Base-by-base conservation (phyloP, 2,888 invertebrate genomes). In the Digitonthophagus gazella region DNA sequence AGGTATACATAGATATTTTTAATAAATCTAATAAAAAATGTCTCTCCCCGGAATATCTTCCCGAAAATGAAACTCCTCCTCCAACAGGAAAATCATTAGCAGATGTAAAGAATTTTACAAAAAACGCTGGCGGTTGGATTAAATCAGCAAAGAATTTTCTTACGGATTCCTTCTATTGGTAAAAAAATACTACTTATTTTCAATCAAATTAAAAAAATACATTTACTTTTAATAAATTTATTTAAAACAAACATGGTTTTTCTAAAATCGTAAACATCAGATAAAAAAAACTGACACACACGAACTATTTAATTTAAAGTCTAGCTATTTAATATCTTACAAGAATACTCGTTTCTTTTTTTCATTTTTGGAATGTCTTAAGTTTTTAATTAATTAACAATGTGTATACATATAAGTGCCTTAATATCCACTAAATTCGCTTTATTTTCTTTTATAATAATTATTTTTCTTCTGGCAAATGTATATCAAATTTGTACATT, bases 101-200 rank as follows among this genome's bases (percentile, higher is more conserved):
- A 1, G 44, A 67, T 16, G 69, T 69, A 3, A 65, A 68, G 8
- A 68, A 69, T n/a, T 19, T 72, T 15, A 55, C 71, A 1, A 71
- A 69, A 68, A 72, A 71, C 16, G 73, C 73, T 4, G 70, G 71
- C 2, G 72, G 68, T 19, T 68, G 75, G 67, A 54, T 78, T 0
- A 76, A 76, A 72, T 72, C 74, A 1, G 71, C 76, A 3, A 64
- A 72, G 0, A 74, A 76, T 55, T 76, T 77, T 66, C 77, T 75
- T 75, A 77, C 73, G 63, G 76, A 77, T 28, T 77, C 78, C 11
- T 78, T 79, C 73, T 78, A 79, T 70, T 79, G 78, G 78, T 78
- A 66, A 72, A 18, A 54, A 58, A 68, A 68, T 70, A 20, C 64
- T 66, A 65, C 67, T 65, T 70, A 67, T 64, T 57, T 20, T 44